These are phyloP conservation scores for Myiotriccus ornatus DNA, from an alignment of 2,797 vertebrate species.

Conservation along the genomic window DNA sequence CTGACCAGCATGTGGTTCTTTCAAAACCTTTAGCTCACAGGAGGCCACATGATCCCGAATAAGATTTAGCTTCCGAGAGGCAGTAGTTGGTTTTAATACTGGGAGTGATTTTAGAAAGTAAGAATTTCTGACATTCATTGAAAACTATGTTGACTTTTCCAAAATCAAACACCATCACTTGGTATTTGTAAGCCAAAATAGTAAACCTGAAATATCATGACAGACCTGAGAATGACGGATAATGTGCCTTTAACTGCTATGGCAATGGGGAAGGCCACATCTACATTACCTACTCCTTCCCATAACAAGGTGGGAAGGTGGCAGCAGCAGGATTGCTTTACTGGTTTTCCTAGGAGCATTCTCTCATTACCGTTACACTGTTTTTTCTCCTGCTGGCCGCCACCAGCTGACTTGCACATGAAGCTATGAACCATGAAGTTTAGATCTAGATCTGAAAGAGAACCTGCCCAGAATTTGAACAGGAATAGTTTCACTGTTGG, in stretches of 20 bases:
- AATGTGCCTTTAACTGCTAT: background rate
- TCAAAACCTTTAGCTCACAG: constrained; percentile 12
- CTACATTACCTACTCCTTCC: background rate
- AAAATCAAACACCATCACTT: constrained; percentile 2
- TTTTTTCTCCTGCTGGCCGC: background rate
- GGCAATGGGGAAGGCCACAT: background rate
- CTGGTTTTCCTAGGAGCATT: background rate
- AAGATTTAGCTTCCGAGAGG: background rate
- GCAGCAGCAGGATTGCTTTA: background rate
- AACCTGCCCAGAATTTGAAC: background rate
- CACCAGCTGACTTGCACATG: background rate
- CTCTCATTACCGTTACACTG: background rate
- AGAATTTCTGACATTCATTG: constrained; percentile 26
- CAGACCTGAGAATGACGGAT: background rate
- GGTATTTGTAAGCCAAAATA: background rate
- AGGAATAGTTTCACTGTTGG: background rate
- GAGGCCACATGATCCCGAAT: background rate
- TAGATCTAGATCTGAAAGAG: background rate
- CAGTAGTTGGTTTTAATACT: background rate
- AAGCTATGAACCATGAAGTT: background rate
- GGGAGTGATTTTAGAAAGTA: background rate
- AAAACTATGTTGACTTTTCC: constrained; percentile 47
- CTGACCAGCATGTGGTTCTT: constrained; percentile 1
- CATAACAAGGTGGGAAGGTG: background rate
- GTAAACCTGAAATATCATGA: background rate